Conservation (phyloP, 2,888 invertebrate genomes). For the Nezara viridula region DNA sequence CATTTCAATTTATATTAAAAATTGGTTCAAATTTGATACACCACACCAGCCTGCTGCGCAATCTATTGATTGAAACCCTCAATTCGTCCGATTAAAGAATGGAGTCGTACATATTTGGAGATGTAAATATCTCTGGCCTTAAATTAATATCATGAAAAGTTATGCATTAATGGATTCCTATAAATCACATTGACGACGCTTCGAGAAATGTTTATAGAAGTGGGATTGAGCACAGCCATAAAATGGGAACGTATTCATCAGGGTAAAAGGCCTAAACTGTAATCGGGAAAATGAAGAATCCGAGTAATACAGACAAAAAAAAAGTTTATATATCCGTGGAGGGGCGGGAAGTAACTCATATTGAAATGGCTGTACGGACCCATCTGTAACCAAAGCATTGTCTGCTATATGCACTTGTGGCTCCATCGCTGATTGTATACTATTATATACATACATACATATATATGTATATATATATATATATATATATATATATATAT, state of each 20-base stretch:
- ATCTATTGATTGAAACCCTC: no score
- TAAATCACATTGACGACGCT: not conserved
- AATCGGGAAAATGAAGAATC: not conserved
- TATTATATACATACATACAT: no score
- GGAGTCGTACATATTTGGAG: not conserved
- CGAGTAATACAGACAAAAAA: not conserved
- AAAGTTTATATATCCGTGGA: not conserved
- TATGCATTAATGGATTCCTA: not conserved
- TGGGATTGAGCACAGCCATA: not conserved
- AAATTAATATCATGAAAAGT: not conserved
- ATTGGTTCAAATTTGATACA: no score
- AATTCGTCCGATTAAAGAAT: not conserved
- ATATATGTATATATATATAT: no score
- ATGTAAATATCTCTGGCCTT: not conserved
- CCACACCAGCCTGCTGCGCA: no score
- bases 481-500: no score
- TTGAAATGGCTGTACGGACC: not conserved
- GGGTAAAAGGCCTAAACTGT: not conserved
- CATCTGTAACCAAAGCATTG: not conserved
- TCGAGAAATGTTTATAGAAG: not conserved
- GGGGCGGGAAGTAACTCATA: not conserved
- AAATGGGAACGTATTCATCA: not conserved
- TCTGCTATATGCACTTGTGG: not conserved
- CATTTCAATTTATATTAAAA: no score
- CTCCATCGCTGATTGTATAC: no score